Conservation (phyloP, 2,113 vertebrate genomes). For the Aramus guarauna region DNA sequence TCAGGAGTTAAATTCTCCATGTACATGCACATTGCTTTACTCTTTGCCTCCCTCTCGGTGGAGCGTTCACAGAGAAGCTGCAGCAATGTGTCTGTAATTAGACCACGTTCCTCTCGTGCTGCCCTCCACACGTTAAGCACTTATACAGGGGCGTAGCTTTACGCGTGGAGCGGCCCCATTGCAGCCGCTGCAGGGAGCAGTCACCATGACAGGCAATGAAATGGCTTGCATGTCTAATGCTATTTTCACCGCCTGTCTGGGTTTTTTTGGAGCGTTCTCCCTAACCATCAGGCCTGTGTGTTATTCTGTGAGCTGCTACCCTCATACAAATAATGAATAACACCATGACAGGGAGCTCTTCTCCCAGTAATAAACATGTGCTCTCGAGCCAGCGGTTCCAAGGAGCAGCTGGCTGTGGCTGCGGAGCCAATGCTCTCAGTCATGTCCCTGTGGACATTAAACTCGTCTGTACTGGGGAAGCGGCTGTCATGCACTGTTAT, state of each 20-base stretch:
- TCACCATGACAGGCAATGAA: neutral
- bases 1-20: neutral
- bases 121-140: neutral
- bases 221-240: neutral
- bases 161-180: neutral
- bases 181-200: neutral
- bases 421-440: accelerated
- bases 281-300: neutral
- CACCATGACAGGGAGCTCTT: neutral
- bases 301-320: neutral
- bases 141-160: neutral
- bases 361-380: neutral
- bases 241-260: neutral
- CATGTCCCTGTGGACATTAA: neutral
- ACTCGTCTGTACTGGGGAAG: accelerated
- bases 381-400: neutral
- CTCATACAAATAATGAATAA: neutral
- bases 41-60: neutral
- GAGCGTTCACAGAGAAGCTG: neutral
- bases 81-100: neutral
- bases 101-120: neutral
- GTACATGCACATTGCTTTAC: neutral
- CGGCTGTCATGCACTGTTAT: accelerated
- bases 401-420: neutral
- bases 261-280: neutral